Conservation (phyloP, 2,888 invertebrate species). For the Coelopa pilipes region DNA sequence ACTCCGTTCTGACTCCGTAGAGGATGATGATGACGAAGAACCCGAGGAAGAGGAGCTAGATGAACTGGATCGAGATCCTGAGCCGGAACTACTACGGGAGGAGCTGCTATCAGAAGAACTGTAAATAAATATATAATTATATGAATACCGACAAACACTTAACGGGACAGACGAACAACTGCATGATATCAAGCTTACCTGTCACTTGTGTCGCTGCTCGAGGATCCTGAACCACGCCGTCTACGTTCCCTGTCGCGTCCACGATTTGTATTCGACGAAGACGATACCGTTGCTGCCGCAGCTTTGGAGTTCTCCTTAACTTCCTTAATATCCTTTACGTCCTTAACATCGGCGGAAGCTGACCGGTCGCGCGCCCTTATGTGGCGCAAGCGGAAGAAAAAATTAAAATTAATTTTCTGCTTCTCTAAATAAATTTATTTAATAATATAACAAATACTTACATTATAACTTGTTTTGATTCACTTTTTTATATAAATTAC, state of each 20-base stretch:
- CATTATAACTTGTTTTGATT: background rate
- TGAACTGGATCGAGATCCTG: conserved; percentile 82
- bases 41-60: conserved; percentile 71
- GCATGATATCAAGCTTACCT: conserved; percentile 67
- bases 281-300: conserved; percentile 39
- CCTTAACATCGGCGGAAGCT: conserved; percentile 77
- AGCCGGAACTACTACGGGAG: conserved; percentile 76
- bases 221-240: conserved; percentile 76
- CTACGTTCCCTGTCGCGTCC: conserved; percentile 63
- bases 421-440: too few species aligned
- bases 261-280: conserved; percentile 52
- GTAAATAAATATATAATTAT: conserved; percentile 34
- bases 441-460: background rate
- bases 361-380: conserved; percentile 81
- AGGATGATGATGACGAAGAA: conserved; percentile 75
- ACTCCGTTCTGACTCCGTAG: conserved; percentile 73
- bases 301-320: conserved; percentile 46
- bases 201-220: conserved; percentile 83
- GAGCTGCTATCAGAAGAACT: conserved; percentile 86
- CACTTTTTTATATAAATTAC: background rate
- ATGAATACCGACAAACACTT: background rate
- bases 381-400: background rate
- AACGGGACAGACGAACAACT: too few species aligned
- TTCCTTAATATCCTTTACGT: conserved; percentile 68
- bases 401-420: too few species aligned